phyloP scores from a whole-genome alignment of 2,888 invertebrate genomes.

The Drosophila heteroneura region DNA sequence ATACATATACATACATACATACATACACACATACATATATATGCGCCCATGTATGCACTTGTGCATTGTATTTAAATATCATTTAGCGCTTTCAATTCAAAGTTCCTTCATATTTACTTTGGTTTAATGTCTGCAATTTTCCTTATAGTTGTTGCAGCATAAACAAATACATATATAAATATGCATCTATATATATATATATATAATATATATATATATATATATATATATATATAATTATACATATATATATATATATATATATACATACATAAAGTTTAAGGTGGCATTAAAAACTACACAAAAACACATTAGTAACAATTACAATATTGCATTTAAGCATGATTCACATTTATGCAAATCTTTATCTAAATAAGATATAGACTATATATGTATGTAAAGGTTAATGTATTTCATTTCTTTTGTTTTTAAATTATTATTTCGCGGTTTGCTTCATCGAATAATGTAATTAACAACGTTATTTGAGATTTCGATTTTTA shows the following conservation, averaged over 20 bases:
- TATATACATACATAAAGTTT: slow-evolving; percentile 20
- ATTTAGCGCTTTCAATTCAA: background rate
- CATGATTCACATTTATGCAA: slow-evolving; percentile 39
- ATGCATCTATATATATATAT: background rate
- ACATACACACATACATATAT: background rate
- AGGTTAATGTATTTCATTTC: slow-evolving; percentile 23
- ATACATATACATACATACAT: background rate
- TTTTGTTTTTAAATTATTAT: slow-evolving; percentile 12
- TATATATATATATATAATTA: background rate
- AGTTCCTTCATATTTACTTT: slow-evolving; percentile 7
- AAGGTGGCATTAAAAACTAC: slow-evolving; percentile 61
- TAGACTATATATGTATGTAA: slow-evolving; percentile 29
- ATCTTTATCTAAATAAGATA: slow-evolving; percentile 51
- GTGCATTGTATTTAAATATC: background rate
- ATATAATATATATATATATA: background rate
- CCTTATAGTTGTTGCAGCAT: slow-evolving; percentile 33
- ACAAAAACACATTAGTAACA: slow-evolving; percentile 76
- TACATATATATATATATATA: background rate
- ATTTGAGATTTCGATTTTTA: slow-evolving; percentile 23
- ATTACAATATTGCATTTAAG: slow-evolving; percentile 47
- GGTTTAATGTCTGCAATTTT: slow-evolving; percentile 11
- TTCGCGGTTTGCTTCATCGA: slow-evolving; percentile 26
- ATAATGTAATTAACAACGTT: slow-evolving; percentile 49
- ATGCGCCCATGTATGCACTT: background rate
- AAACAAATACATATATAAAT: slow-evolving; percentile 29